Base-by-base conservation (phyloP, 2,797 vertebrate genomes). In the Chelidonichthys spinosus region DNA sequence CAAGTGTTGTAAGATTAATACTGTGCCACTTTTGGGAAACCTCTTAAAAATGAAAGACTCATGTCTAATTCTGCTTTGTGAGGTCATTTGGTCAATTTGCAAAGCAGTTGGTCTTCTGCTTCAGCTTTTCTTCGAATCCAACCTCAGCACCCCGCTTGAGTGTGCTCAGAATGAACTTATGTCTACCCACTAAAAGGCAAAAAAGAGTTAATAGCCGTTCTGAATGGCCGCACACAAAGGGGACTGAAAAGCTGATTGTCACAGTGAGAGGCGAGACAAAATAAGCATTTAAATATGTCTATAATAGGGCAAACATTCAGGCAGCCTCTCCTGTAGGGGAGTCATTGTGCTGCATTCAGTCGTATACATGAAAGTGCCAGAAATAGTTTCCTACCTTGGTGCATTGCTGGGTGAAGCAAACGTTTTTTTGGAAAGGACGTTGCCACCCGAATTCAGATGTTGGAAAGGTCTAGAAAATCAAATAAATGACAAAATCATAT, bases 21-120 rank as follows among this genome's bases (percentile, higher is more conserved):
- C 44, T 33, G 10, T 74, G 76, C 61, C 68, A 81, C 83, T 60
- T 82, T 61, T 40, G 44, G 70, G 66, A 79, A 80, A 49, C 49
- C 18, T 63, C 46, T 67, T 47, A 59, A 81, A 72, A 63, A 52
- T 66, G 15, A 76, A 63, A 40, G 42, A 63, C 33, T 66, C 11
- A 2, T 63, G 53, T 69, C 13, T 17, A 69, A 17, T 78, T 72
- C 58, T 71, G 15, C n/a, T 72, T 25, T 43, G 40, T 0, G 7
- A 14, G 44, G 18, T 18, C 37, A 7, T 73, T 39, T 63, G 39
- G 62, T 77, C 35, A 37, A 36, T 32, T 83, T 74, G 70, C 4
- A 0, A 25, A 43, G n/a, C 32, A 58, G 36, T 44, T 55, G 5
- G 11, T 75, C 36, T 52, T 35, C 10, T 32, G 8, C 9, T 35